Base-by-base conservation (phyloP, 2,888 invertebrate genomes). In the Campopleginae sp. region DNA sequence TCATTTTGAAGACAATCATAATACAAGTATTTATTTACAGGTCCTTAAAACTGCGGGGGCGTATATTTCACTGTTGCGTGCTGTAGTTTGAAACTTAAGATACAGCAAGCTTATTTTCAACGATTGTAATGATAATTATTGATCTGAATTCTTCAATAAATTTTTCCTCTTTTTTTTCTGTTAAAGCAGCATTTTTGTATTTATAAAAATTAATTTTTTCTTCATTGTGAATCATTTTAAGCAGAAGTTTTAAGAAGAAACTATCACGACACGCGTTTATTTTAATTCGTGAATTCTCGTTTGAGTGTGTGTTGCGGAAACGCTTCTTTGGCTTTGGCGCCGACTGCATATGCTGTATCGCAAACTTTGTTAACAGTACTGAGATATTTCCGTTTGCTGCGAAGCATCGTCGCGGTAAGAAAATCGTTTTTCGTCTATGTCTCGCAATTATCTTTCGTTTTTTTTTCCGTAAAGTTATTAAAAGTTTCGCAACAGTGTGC, bases 31-130 rank as follows among this genome's bases (percentile, higher is more conserved):
- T 54, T 46, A 31, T 27, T 70, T 71, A 63, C 71, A 79, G 79
- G 42, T 71, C 6, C 27, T 79, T 2, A 79, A 71, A 79, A 71
- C 70, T 42, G 27, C 79, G 8, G 48, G 48, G 79, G 79, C 71
- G 63, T 79, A 79, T 23, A 63, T 71, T 17, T 79, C 71, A 23
- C 58, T 78, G 68, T 58, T 78, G n/a, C 78, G 78, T 4, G 44
- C 66, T 23, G 38, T 66, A 17, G 51, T 46, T 77, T 77, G 8
- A 66, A 27, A 65, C 31, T 19, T 31, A 17, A 23, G 31, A 70
- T 27, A 19, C n/a, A 51, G 8, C 19, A 19, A 5, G 19, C 51
- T n/a, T 4, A 51, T 38, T 38, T 38, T 38, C 10, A 10, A 38
- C 10, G 10, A 7, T 10, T 38, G 38, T 7, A 38, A 38, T 1